These are phyloP conservation scores for Urocynchramus pylzowi DNA, from an alignment of 2,113 vertebrate species.

Conservation along the genomic window DNA sequence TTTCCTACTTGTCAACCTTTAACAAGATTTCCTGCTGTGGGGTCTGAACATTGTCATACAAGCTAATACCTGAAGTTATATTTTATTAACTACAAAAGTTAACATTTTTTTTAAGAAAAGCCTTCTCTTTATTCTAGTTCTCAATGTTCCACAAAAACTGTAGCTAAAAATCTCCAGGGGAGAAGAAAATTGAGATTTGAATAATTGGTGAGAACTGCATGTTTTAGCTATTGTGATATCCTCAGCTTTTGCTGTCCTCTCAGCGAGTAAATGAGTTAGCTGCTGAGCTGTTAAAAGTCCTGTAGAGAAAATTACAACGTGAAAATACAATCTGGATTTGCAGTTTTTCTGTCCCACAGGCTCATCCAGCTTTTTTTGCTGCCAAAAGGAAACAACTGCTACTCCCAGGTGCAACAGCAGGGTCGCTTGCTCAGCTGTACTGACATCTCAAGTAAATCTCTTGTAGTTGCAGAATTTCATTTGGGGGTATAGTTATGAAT, in stretches of 20 bases:
- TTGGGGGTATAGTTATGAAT: not conserved
- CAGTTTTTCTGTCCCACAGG: conserved; percentile 3
- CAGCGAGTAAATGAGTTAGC: not conserved
- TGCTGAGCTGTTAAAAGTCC: conserved; percentile 53
- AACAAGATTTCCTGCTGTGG: not conserved
- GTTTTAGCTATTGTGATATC: conserved; percentile 27
- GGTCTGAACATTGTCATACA: not conserved
- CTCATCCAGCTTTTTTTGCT: conserved; percentile 14
- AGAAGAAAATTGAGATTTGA: conserved; percentile 24
- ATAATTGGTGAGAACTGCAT: conserved; percentile 13
- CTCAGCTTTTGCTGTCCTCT: conserved; percentile 27
- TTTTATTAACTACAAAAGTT: not conserved
- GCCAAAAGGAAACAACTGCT: not conserved
- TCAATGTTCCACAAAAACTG: not conserved
- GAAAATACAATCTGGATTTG: conserved; percentile 16
- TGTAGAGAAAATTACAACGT: not conserved
- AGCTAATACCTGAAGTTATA: not conserved
- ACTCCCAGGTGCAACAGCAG: not conserved
- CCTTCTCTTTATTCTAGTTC: not conserved
- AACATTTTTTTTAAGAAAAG: not conserved
- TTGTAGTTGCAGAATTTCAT: not conserved
- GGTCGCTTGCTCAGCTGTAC: not conserved
- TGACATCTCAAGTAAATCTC: not conserved
- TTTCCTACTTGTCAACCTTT: not conserved
- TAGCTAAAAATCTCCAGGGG: conserved; percentile 8